Percentiles rank a stretch among this genome's conserved stretches.
Evolutionary conservation across 2,797 vertebrate genomes (phyloP).

Genomic region (Diceros bicornis): DNA sequence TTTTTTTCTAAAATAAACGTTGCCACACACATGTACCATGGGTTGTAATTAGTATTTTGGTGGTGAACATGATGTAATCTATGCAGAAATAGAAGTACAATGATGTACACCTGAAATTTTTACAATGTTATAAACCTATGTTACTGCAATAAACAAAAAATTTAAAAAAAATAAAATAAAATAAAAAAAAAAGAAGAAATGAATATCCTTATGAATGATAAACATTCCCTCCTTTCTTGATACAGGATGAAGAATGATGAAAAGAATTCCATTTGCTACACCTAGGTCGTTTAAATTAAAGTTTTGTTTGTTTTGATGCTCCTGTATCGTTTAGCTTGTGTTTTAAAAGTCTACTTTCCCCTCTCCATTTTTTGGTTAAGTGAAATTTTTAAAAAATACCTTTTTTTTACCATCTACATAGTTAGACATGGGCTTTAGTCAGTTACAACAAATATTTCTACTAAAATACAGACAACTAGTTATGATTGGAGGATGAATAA

Average conservation of each 20-base stretch:
- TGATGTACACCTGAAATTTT: too few relatives aligned
- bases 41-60: too few relatives aligned
- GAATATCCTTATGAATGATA: not conserved
- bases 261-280: not conserved
- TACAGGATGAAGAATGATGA: not conserved
- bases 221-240: not conserved
- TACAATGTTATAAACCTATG: too few relatives aligned
- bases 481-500: not conserved
- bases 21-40: too few relatives aligned
- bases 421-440: not conserved
- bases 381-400: not conserved
- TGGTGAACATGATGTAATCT: too few relatives aligned
- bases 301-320: not conserved
- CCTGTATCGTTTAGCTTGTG: not conserved
- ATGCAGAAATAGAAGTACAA: too few relatives aligned
- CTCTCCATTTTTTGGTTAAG: not conserved
- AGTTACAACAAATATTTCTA: not conserved
- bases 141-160: too few relatives aligned
- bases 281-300: not conserved
- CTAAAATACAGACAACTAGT: not conserved
- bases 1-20: not conserved
- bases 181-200: too few relatives aligned
- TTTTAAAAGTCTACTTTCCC: not conserved
- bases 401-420: not conserved
- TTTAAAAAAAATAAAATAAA: too few relatives aligned